Conservation (phyloP, 2,113 vertebrate genomes). For the Fregata magnificens region DNA sequence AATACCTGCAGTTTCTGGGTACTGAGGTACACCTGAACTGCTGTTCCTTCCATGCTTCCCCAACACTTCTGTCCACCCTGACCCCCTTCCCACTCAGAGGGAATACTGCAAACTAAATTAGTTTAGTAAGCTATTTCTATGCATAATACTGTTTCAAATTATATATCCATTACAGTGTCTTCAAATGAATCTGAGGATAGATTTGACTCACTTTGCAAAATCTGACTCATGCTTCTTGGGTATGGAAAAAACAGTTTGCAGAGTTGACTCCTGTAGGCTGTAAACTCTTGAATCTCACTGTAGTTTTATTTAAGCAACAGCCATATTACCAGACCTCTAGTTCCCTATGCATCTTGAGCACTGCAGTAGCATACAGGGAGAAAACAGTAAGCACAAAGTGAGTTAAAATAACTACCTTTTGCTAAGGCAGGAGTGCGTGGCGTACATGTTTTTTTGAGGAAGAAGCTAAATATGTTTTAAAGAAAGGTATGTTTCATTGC, state of each 20-base stretch:
- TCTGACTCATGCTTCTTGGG: conserved; percentile 29
- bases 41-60: neutral
- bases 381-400: neutral
- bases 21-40: neutral
- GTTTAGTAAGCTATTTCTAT: neutral
- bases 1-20: neutral
- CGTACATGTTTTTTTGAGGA: neutral
- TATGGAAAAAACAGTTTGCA: conserved; percentile 43
- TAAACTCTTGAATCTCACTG: neutral
- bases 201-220: conserved; percentile 50
- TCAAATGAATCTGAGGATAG: conserved; percentile 6
- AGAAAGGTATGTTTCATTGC: neutral
- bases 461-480: neutral
- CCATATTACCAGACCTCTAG: neutral
- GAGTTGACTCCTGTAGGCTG: neutral
- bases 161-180: neutral
- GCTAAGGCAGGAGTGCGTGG: neutral
- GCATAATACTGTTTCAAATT: neutral
- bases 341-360: neutral
- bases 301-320: neutral
- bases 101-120: neutral
- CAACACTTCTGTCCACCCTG: neutral
- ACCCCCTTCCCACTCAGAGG: neutral
- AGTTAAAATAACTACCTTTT: neutral
- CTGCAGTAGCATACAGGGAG: neutral